phyloP scores from a whole-genome alignment of 2,113 vertebrate species.

The Epinephelus moara region DNA sequence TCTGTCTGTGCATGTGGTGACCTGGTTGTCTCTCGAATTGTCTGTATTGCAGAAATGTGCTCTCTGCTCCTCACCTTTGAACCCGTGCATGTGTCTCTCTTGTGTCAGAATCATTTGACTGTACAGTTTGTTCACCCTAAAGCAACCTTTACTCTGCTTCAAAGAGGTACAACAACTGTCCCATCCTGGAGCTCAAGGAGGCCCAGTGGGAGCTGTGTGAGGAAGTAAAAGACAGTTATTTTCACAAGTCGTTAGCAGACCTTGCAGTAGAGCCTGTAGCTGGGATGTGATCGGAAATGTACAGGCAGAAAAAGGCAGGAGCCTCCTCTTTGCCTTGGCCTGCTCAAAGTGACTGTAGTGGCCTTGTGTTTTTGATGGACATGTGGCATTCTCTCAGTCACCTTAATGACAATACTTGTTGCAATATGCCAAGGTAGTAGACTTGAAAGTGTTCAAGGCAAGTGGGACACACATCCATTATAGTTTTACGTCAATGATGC shows the following conservation, averaged over 20 bases:
- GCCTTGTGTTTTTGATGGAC: slow-evolving; percentile 10
- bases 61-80: slow-evolving; percentile 52
- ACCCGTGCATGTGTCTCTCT: neutral
- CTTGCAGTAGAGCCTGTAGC: neutral
- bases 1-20: neutral
- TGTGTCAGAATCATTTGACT: slow-evolving; percentile 6
- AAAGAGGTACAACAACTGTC: slow-evolving; percentile 20
- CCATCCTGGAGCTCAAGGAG: slow-evolving; percentile 2
- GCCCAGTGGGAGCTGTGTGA: slow-evolving; percentile 23
- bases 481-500: neutral
- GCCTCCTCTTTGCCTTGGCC: neutral
- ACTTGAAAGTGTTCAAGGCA: slow-evolving; percentile 1
- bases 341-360: neutral
- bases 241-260: slow-evolving; percentile 31
- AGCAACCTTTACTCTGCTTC: slow-evolving; percentile 49
- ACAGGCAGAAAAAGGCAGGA: neutral
- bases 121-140: slow-evolving; percentile 41
- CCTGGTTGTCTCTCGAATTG: neutral
- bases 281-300: neutral
- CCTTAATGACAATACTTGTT: slow-evolving; percentile 4
- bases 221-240: neutral
- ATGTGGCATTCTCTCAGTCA: neutral
- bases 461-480: neutral
- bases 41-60: neutral
- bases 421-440: neutral